Percentiles rank a stretch among this genome's conserved stretches.
These are phyloP conservation scores for Eurypyga helias DNA, from an alignment of 2,113 vertebrate genomes.

Conservation along the genomic window DNA sequence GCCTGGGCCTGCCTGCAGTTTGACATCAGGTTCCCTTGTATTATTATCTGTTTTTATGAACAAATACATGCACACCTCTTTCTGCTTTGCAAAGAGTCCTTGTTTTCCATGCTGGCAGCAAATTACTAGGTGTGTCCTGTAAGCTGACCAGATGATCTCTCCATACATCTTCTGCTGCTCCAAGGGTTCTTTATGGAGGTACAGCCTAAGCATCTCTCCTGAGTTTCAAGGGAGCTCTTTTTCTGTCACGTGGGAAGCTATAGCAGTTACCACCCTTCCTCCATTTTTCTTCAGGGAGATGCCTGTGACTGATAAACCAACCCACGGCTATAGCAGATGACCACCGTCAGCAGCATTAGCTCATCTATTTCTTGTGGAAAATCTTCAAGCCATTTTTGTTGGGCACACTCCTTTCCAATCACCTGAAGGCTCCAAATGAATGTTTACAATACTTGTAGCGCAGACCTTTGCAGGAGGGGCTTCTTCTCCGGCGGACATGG, in stretches of 20 bases:
- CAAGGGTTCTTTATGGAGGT: not conserved
- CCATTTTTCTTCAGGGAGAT: not conserved
- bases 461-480: not conserved
- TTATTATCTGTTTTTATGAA: not conserved
- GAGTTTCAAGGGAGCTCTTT: not conserved
- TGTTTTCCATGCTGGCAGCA: not conserved
- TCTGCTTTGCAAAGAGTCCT: not conserved
- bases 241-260: not conserved
- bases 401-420: not conserved
- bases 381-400: not conserved
- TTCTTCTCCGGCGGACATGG: not conserved
- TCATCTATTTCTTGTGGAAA: not conserved
- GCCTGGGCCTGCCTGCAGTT: not conserved
- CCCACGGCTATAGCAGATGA: not conserved
- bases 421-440: not conserved
- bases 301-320: not conserved
- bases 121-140: not conserved
- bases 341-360: not conserved
- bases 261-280: not conserved
- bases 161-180: fast-evolving
- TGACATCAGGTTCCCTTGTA: not conserved
- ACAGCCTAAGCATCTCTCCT: not conserved
- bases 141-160: not conserved
- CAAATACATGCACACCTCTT: not conserved
- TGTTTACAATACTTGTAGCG: not conserved